Evolutionary conservation across 1,140 invertebrate species (phyloP), one percentile per base, ranked within the genome.

Genomic region (Drosophila burlai): DNA sequence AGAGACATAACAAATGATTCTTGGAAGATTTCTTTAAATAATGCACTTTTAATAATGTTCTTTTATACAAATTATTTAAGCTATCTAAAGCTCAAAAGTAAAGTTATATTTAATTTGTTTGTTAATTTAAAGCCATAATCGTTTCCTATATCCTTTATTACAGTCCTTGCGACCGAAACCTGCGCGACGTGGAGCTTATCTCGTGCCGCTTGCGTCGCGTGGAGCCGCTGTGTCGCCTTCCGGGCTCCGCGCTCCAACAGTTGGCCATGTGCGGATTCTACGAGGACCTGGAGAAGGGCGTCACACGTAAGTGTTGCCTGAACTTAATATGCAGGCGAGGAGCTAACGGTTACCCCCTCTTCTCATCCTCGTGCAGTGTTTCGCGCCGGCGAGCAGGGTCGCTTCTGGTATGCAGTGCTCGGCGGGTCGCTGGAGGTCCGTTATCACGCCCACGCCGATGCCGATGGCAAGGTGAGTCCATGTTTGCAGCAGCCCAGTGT

Each of bases 381-480:
- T 93, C 94, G 96, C 18, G 96, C 96, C 93, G 96, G 96, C 15
- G 96, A 97, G 86, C 94, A 95, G 74, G 96, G 96, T 52, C 95
- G 95, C 64, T 96, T 96, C 92, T 97, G 96, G 96, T 97, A 97
- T 93, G 95, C 95, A 18, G 95, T 97, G 8, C 93, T 97, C 59
- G 94, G 95, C 21, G 96, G 96, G 11, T 95, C 95, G 21, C 86
- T 97, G 54, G 96, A 96, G 87, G 96, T 96, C 10, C 92, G 95
- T 49, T 94, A 95, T 45, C 94, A 95, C 72, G 94, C 94, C 42
- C 85, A 89, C 24, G 93, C 94, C 54, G 93, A 95, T 76, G 91
- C 85, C 60, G 94, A 95, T 80, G 93, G 92, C 66, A 95, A 95
- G 93, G 94, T 95, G 92, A 93, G 91, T 90, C 64, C 49, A 5